These are phyloP conservation scores for Macaca fascicularis DNA, from an alignment of 2,113 vertebrate species.

Conservation along the genomic window T2T-MFA8v1.1 NC_088377.1:89098001-89098500, in stretches of 20 bases:
- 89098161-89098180: background rate
- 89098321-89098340: background rate
- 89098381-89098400: background rate
- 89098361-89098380: background rate
- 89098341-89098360: background rate
- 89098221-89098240: background rate
- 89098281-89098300: background rate
- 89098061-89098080: background rate
- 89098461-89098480: background rate
- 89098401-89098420: background rate
- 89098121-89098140: constrained; percentile 29
- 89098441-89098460: background rate
- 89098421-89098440: background rate
- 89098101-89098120: constrained; percentile 7
- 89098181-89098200: background rate
- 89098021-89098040: constrained; percentile 14
- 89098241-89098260: background rate
- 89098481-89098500: background rate
- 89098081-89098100: background rate
- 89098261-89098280: background rate
- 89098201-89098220: constrained; percentile 7
- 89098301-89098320: background rate
- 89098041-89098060: background rate
- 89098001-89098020: background rate
- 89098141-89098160: background rate